Percentiles rank a stretch among this genome's conserved stretches.
Conservation (phyloP, 2,888 invertebrate species). For the Habroteleia sp. region DNA sequence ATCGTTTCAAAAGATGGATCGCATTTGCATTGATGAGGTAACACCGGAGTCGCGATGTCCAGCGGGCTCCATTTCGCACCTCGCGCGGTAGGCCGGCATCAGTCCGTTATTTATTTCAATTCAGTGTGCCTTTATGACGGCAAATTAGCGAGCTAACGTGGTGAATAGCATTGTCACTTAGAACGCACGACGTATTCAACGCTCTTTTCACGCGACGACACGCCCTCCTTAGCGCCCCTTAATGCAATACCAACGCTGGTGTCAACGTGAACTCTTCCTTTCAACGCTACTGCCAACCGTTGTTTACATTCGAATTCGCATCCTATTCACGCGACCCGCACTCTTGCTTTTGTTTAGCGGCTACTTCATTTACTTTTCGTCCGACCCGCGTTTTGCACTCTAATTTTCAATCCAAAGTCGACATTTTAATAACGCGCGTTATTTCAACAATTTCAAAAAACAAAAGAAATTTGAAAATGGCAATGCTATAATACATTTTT, state of each 20-base stretch:
- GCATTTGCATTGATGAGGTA: constrained; percentile 71
- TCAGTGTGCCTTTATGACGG: constrained; percentile 75
- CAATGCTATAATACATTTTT: too few species aligned
- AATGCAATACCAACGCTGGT: constrained; percentile 69
- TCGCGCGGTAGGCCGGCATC: constrained; percentile 68
- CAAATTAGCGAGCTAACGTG: constrained; percentile 76
- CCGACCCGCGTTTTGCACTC: constrained; percentile 37
- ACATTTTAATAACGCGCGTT: constrained; percentile 13
- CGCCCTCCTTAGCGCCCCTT: constrained; percentile 79
- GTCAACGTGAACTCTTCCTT: constrained; percentile 66
- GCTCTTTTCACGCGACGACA: constrained; percentile 71
- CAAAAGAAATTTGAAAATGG: too few species aligned
- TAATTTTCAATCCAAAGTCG: constrained; percentile 40
- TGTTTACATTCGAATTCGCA: constrained; percentile 63
- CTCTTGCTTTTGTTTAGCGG: constrained; percentile 56
- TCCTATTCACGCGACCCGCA: constrained; percentile 47
- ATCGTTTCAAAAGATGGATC: constrained; percentile 64
- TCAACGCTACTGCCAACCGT: constrained; percentile 56
- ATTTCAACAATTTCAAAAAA: constrained; percentile 32
- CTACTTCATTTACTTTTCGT: constrained; percentile 59
- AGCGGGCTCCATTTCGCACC: constrained; percentile 74
- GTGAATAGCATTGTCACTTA: constrained; percentile 76
- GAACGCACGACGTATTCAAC: constrained; percentile 73
- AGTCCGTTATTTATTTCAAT: constrained; percentile 76
- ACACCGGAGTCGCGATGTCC: constrained; percentile 46